A percentile compares a stretch with the other conserved stretches of the same genome.
Evolutionary conservation across 2,888 invertebrate genomes (phyloP).

Genomic region (Leptarthrus brevirostris): DNA sequence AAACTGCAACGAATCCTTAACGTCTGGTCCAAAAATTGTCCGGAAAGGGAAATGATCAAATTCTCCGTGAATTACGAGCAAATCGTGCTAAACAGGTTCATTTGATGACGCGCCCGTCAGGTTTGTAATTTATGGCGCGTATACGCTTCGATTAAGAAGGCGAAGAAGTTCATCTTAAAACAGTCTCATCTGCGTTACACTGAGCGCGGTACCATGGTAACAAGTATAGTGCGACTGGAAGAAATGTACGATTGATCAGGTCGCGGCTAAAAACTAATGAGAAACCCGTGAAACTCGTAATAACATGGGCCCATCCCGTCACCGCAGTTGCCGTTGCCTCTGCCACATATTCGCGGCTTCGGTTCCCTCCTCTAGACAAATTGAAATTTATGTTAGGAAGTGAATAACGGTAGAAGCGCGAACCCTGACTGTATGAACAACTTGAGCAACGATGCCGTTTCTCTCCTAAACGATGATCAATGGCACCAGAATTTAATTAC

Average conservation of each 20-base stretch:
- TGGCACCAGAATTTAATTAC: conserved; percentile 45
- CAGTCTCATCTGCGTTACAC: background rate
- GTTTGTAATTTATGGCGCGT: background rate
- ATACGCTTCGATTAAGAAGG: conserved; percentile 10
- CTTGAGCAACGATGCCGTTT: background rate
- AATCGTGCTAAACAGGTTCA: background rate
- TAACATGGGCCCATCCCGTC: background rate
- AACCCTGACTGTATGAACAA: conserved; percentile 6
- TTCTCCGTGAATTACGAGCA: background rate
- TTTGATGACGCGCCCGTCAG: background rate
- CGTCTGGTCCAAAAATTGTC: background rate
- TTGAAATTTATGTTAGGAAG: conserved; percentile 49
- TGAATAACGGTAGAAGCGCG: conserved; percentile 39
- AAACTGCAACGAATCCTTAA: background rate
- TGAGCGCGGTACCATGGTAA: background rate
- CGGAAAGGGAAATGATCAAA: background rate
- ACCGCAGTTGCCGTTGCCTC: background rate
- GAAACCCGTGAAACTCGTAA: conserved; percentile 22
- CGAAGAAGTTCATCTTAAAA: conserved; percentile 1
- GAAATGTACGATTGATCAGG: background rate
- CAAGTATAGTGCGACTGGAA: background rate
- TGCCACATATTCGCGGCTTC: conserved; percentile 14
- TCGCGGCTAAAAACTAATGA: conserved; percentile 17
- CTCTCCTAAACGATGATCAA: conserved; percentile 43
- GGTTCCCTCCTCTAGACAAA: conserved; percentile 41